Evolutionary conservation across 2,113 vertebrate species (phyloP), one percentile per base, ranked within the genome.

Genomic region (Falco punctatus): DNA sequence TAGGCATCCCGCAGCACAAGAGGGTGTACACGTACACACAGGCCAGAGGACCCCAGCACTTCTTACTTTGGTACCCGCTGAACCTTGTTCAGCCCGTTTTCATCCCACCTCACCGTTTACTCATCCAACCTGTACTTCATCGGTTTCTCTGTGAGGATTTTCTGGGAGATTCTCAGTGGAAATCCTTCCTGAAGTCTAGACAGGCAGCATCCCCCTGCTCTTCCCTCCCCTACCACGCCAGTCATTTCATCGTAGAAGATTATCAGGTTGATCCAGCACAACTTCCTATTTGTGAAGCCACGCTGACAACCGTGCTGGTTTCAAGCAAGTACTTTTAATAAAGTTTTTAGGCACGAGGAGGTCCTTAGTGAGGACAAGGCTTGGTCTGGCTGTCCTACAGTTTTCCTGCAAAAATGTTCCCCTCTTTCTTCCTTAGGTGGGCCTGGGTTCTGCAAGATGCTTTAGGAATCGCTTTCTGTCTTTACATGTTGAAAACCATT

Each of bases 401-500:
- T 42, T 88, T 88, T 51, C 24, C 61, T 88, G 24, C 46, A 90
- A 48, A 74, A 82, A 58, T 30, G 4, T 88, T 18, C 3, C 24
- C 70, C 27, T 90, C 20, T 48, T 95, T 20, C 88, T 74, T 54
- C 35, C 90, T 38, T 74, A 99, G 99, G 97, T 99, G 99, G 99
- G 99, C 99, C 46, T 99, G 99, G 99, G 97, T 99, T 92, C 98
- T 99, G 30, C 99, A 99, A 96, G 99, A 99, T 15, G 88, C 98
- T 30, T 98, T 99, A 97, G 99, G 99, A 52, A 99, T 99, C 2
- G 98, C 99, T 79, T 99, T 99, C 97, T 99, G 99, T 92, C 99
- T 99, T 72, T 99, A 99, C 97, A 99, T 99, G 98, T 97, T 99
- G 86, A 99, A 99, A 97, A 99, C 99, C 35, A 99, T 99, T 97